Evolutionary conservation across 1,140 invertebrate species (phyloP), one percentile per base, ranked within the genome.

Genomic region (Sarcophaga peregrina): DNA sequence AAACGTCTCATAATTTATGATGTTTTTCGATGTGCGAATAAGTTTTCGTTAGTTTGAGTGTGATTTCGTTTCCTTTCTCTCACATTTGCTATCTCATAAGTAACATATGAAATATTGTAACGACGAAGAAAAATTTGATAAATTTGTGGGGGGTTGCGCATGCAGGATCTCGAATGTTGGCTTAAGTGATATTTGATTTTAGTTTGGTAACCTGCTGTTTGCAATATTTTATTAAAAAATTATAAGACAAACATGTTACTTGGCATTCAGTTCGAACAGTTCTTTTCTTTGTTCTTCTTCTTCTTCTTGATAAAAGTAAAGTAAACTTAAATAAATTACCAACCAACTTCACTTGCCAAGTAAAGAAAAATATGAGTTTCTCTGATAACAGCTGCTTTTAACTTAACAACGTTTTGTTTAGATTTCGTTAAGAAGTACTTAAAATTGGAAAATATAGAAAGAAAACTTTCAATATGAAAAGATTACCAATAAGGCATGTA

Each of bases 101-200:
- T 78, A 78, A 78, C 75, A 78, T 78, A 78, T 78, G 75, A 78
- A 78, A 78, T 17, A 78, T 78, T 78, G 75, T 78, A 47, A n/a
- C 73, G 25, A 37, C 1, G 25, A 48, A 75, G n/a, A n/a, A 48
- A 48, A 48, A 13, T 47, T 76, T 76, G 46, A 48, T 17, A 48
- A 48, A 47, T 76, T 62, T 62, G 15, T 76, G 47, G 45, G 74
- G 73, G 46, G 48, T 78, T 48, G 20, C 15, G 8, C 20, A 72
- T 72, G n/a, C 8, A 47, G 45, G 75, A 17, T 78, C 25, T 37
- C 50, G 50, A 45, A 78, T 78, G 75, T 50, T 78, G 48, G 75
- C 48, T 78, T 20, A 48, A 47, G 74, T 48, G 11, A 15, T 17
- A 76, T 48, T 48, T 78, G 75, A 78, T 78, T 78, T 48, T 17